Conservation (phyloP, 2,888 invertebrate species). For the Incurvaria masculella region DNA sequence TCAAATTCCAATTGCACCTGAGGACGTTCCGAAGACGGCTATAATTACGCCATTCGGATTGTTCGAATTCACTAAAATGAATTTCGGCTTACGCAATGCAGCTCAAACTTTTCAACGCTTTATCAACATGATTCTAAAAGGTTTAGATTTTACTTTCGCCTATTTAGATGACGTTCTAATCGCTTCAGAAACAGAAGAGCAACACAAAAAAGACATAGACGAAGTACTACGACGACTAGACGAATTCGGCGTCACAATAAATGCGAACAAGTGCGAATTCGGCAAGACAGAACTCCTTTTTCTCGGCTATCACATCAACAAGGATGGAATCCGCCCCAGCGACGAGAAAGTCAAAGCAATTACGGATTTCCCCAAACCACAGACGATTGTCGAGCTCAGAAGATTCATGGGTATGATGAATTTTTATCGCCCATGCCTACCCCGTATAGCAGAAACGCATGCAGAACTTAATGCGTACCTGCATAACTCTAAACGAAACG, state of each 20-base stretch:
- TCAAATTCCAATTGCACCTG: too few species aligned
- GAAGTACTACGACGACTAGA: conserved; percentile 12
- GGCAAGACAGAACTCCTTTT: conserved; percentile 17
- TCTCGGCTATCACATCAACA: conserved; percentile 20
- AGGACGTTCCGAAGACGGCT: too few species aligned
- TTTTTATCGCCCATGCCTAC: conserved; percentile 26
- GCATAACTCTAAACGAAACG: conserved; percentile 17
- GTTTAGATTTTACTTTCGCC: conserved; percentile 3
- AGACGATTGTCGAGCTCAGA: conserved; percentile 20
- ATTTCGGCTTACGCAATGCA: too few species aligned
- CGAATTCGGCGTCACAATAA: conserved; percentile 17
- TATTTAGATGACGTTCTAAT: conserved; percentile 7
- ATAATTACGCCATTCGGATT: too few species aligned
- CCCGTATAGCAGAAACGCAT: conserved; percentile 23
- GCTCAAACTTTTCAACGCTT: conserved; percentile 7
- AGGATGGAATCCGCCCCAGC: conserved; percentile 17
- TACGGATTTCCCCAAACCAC: conserved; percentile 17
- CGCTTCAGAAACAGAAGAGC: neutral
- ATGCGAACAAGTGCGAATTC: conserved; percentile 24
- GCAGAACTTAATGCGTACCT: conserved; percentile 23
- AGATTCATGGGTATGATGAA: conserved; percentile 25
- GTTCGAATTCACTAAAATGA: too few species aligned
- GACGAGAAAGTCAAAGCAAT: conserved; percentile 24
- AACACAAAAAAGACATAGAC: conserved; percentile 13
- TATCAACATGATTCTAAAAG: conserved; percentile 2